These are phyloP conservation scores for Orthosia cruda DNA, from an alignment of 2,888 invertebrate species.

Conservation along the genomic window DNA sequence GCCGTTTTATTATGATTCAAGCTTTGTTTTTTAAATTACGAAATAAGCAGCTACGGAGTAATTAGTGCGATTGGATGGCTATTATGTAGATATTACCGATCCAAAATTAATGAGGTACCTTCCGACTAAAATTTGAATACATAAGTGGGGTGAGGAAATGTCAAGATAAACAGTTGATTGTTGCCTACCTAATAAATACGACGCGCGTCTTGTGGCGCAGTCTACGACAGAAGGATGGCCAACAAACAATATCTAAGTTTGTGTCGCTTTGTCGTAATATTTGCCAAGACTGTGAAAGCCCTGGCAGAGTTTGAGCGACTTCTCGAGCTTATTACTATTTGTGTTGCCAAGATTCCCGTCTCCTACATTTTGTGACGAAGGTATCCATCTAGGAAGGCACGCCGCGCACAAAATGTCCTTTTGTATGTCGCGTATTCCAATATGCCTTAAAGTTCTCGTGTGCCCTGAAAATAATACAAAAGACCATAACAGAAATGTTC, in stretches of 20 bases:
- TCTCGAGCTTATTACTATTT: constrained; percentile 89
- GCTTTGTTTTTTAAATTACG: constrained; percentile 19
- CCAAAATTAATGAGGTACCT: constrained; percentile 4
- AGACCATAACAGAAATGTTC: not conserved
- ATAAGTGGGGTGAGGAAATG: not conserved
- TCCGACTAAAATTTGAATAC: not conserved
- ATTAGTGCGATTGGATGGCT: constrained; percentile 12
- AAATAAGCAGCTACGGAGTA: not conserved
- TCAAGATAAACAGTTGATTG: constrained; percentile 41
- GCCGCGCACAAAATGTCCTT: constrained; percentile 29
- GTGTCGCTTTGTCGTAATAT: constrained; percentile 87
- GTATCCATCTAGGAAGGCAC: constrained; percentile 43
- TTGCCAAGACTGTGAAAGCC: constrained; percentile 84
- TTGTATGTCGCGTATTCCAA: constrained; percentile 27
- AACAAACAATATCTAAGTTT: constrained; percentile 88
- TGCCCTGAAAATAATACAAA: constrained; percentile 31
- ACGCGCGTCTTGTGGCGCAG: constrained; percentile 63
- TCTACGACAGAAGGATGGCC: constrained; percentile 80
- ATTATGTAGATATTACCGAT: not conserved
- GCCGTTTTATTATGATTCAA: constrained; percentile 14
- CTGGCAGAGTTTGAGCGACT: constrained; percentile 82
- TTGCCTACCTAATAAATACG: constrained; percentile 49
- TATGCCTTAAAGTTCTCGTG: constrained; percentile 21
- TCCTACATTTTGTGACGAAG: constrained; percentile 75
- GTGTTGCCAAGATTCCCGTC: constrained; percentile 82